Evolutionary conservation across 2,113 vertebrate species (phyloP), one percentile per base, ranked within the genome.

Genomic region (Calonectris borealis): DNA sequence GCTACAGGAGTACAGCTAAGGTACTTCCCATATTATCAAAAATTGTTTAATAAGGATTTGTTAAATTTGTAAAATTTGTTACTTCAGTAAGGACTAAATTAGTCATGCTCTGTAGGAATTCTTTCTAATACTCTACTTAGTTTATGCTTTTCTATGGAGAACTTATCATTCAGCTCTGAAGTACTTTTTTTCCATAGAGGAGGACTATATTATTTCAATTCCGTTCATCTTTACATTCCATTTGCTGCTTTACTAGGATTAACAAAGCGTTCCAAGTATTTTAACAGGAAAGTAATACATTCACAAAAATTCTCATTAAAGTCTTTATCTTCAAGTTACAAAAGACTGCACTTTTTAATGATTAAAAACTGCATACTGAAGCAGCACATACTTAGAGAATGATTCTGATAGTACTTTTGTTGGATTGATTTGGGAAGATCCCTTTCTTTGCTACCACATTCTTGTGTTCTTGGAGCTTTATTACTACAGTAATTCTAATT

Each of bases 271-370:
- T 90, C 89, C 75, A 93, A 96, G n/a, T 85, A 93, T 96, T 96
- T 77, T 94, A 94, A 96, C 75, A 88, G 82, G 91, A 76, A 96
- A 95, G 83, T 81, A 97, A 95, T 52, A 86, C 29, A 93, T 88
- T 86, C 80, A 91, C 71, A 96, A 90, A 93, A 91, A 86, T 68
- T 91, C 87, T 92, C 64, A 44, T 96, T 90, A 83, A 94, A 91
- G 51, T 76, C 65, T 80, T 94, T 91, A 96, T 91, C 89, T 95
- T 82, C 83, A 79, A 82, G 73, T 89, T 91, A 95, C 60, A 92
- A 70, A 95, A 86, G 72, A 64, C 52, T 86, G 48, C 34, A 69
- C 77, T 76, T 91, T 94, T 93, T 91, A 95, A 81, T 86, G 81
- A 84, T 70, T 95, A 82, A 89, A 95, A 92, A 32, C 72, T 79